Evolutionary conservation across 2,113 vertebrate species (phyloP), one percentile per base, ranked within the genome.

Genomic region (Amphiprion ocellaris): DNA sequence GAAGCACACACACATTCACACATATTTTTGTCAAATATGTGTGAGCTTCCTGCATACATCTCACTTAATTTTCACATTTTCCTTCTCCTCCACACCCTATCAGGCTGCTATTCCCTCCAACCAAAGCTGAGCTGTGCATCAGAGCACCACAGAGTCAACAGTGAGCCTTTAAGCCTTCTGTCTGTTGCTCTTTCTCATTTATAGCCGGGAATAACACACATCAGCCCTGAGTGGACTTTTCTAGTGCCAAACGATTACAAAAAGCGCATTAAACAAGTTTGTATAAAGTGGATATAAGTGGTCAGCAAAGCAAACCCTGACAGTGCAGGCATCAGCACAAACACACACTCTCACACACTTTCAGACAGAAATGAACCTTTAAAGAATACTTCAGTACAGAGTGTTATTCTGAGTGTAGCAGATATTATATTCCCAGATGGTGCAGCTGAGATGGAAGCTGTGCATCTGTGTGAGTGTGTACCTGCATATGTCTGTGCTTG

Each of bases 381-480:
- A 26, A 3, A 26, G 26, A 5, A 33, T 56, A 56, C 56, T 2
- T 4, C 5, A 19, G 55, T 21, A 12, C 41, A 23, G 39, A 1
- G 39, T 39, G 19, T 70, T 64, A 16, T 55, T 63, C 64, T 66
- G 62, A 74, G 37, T 30, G 46, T 0, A 33, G 68, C 41, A 41
- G 71, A 80, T 69, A 64, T 73, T 69, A 44, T 72, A 76, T 49
- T 53, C 30, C 28, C 2, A 69, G 52, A 74, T 50, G 19, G 37
- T 60, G 47, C 39, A 41, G 21, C 59, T 0, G 2, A 46, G 23
- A 74, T 55, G 33, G n/a, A 19, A 67, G 21, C 26, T 16, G 8
- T 59, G 23, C 49, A 53, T 73, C 21, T 53, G 5, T 19, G 52
- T 37, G 33, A 37, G 33, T 23, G 21, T 62, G 24, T 21, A 11